Evolutionary conservation across 1,140 invertebrate genomes (phyloP), one percentile per base, ranked within the genome.

Genomic region (Agrilus planipennis): DNA sequence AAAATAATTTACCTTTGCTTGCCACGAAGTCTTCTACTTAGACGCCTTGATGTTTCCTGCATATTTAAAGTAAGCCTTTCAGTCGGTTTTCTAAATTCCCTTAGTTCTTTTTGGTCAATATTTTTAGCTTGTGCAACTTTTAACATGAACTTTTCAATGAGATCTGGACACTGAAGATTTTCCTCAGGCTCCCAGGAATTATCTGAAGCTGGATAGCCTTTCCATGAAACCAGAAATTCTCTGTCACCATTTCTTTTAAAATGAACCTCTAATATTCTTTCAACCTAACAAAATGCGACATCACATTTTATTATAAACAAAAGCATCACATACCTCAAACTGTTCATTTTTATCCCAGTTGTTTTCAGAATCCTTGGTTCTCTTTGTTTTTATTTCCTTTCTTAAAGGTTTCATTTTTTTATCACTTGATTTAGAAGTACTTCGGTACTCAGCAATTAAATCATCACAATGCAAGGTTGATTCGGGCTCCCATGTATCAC

Each of bases 401-500:
- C 16, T 48, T 42, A 17, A 49, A 56, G 45, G 21, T 62, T 55
- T 43, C 58, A 57, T 47, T 62, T 62, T 15, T 53, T 46, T 54
- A 52, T 7, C 39, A 14, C 47, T 54, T 51, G 41, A 35, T 39
- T 30, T 43, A 47, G 9, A 16, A 27, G 36, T 42, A 37, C 14
- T 51, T 44, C 30, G 46, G n/a, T n/a, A n/a, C n/a, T n/a, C n/a
- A n/a, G n/a, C n/a, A n/a, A 86, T 77, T 14, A 84, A 53, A 12
- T 76, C 69, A 2, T 71, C 63, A 54, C 81, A 85, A 34, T 73
- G 76, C 0, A 89, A 55, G 37, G 83, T 81, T 20, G 75, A 73
- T 51, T 84, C 77, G 1, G 80, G 74, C 55, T 88, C 83, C 84
- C 85, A 89, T 0, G 82, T 84, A 54, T 89, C 84, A 41, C 70